Base-by-base conservation (phyloP, 2,888 invertebrate species). In the Timema cristinae region DNA sequence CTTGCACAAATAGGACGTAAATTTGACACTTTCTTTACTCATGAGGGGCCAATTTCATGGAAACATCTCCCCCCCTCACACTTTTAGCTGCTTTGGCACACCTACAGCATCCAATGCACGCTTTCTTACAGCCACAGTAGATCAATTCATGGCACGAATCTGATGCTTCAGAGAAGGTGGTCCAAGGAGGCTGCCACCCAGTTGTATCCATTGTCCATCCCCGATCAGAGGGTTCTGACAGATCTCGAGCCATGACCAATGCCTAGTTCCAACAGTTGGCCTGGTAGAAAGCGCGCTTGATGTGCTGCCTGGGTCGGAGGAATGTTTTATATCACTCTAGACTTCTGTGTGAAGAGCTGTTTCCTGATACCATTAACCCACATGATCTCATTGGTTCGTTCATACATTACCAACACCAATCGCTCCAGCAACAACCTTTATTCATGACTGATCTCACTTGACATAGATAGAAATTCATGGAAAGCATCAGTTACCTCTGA, bases 311-410 rank as follows among this genome's bases (percentile, higher is more conserved):
- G 63, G 6, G 66, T 49, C 7, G 70, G 66, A 47, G 66, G 63
- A 15, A 48, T 50, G 50, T 50, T 2, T 50, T 70, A 63, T 16
- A 66, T n/a, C 5, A 48, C 48, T 66, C 70, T 15, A 15, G 16
- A 50, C 50, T 67, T 70, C 49, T 70, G 11, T 7, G 70, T 70
- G 70, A 70, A 70, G 7, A 70, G 32, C 2, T 63, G 48, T 7
- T 50, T 47, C 2, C 66, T 70, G 66, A 47, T 32, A n/a, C 48
- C 70, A 59, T 59, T 10, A n/a, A 59, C 8, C 1, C 9, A 13
- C 8, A n/a, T 59, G 59, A n/a, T 59, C 32, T 13, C 59, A 11
- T 13, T 59, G 48, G 68, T 68, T 52, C 5, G 50, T 13, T 68
- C 66, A 15, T 66, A 66, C 49, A 50, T 47, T 11, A 70, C 1